These are phyloP conservation scores for Strix uralensis DNA, from an alignment of 2,113 vertebrate genomes.

Conservation along the genomic window DNA sequence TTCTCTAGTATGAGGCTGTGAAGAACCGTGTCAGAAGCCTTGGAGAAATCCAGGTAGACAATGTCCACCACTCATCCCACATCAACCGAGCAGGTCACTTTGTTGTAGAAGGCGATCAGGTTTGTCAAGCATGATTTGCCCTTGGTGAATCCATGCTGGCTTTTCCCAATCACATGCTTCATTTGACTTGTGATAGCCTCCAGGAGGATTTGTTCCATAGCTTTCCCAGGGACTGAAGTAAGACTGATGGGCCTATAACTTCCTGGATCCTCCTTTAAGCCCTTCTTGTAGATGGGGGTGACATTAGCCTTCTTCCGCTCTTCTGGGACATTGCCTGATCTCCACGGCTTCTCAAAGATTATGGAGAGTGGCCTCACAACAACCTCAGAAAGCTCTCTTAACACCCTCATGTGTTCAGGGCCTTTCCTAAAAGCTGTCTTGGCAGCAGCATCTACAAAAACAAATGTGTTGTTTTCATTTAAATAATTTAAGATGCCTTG, in stretches of 20 bases:
- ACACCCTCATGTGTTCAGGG: background rate
- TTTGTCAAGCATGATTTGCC: background rate
- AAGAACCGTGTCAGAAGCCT: background rate
- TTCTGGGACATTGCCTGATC: background rate
- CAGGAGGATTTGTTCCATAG: background rate
- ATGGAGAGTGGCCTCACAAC: accelerated
- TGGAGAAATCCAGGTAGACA: background rate
- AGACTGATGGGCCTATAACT: background rate
- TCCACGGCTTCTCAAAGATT: background rate
- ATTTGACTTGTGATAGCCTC: background rate
- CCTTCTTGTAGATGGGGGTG: background rate
- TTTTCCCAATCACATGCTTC: background rate
- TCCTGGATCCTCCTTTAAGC: background rate
- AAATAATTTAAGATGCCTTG: constrained; percentile 33
- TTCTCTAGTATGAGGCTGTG: background rate
- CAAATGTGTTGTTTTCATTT: constrained; percentile 26
- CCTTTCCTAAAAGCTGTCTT: background rate
- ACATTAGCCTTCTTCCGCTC: background rate
- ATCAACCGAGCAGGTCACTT: background rate
- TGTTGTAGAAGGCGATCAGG: background rate
- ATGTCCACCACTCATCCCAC: background rate
- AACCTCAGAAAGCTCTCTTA: background rate
- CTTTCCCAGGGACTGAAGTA: background rate
- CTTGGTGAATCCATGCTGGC: background rate
- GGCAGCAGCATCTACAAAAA: background rate